Evolutionary conservation across 2,888 invertebrate species (phyloP).

Genomic region (Noctua pronuba): DNA sequence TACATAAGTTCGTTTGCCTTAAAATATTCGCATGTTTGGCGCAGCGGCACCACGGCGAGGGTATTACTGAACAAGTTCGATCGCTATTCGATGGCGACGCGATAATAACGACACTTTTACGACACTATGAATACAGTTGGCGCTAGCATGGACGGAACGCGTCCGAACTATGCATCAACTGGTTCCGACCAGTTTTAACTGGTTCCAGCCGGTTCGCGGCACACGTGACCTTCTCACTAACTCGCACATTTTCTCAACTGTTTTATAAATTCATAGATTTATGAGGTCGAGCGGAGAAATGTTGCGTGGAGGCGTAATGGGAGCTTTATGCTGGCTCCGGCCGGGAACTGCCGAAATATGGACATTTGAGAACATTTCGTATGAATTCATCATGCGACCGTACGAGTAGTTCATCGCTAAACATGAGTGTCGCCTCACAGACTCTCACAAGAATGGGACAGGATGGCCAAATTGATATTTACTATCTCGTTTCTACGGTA

Average conservation of each 20-base stretch:
- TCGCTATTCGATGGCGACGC: conserved; percentile 47
- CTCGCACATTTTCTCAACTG: conserved; percentile 42
- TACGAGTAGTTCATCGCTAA: background rate
- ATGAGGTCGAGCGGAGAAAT: conserved; percentile 37
- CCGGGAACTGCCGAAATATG: conserved; percentile 34
- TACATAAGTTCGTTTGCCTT: conserved; percentile 58
- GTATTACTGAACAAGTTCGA: conserved; percentile 50
- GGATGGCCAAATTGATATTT: background rate
- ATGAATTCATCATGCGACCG: conserved; percentile 38
- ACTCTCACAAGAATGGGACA: background rate
- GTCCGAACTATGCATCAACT: conserved; percentile 46
- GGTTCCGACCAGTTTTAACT: conserved; percentile 2
- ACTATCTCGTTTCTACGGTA: no score
- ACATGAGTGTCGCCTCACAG: background rate
- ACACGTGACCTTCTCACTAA: conserved; percentile 49
- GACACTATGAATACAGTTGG: conserved; percentile 44
- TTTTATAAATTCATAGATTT: conserved; percentile 61
- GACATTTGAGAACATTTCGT: conserved; percentile 44
- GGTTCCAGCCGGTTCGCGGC: conserved; percentile 10
- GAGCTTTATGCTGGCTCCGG: conserved; percentile 40
- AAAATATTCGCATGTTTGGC: conserved; percentile 47
- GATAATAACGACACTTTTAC: conserved; percentile 58
- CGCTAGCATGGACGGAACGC: conserved; percentile 25
- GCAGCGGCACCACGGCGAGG: background rate
- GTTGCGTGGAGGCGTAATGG: conserved; percentile 35